These are phyloP conservation scores for Antennarius striatus DNA, from an alignment of 2,113 vertebrate genomes.

Conservation along the genomic window DNA sequence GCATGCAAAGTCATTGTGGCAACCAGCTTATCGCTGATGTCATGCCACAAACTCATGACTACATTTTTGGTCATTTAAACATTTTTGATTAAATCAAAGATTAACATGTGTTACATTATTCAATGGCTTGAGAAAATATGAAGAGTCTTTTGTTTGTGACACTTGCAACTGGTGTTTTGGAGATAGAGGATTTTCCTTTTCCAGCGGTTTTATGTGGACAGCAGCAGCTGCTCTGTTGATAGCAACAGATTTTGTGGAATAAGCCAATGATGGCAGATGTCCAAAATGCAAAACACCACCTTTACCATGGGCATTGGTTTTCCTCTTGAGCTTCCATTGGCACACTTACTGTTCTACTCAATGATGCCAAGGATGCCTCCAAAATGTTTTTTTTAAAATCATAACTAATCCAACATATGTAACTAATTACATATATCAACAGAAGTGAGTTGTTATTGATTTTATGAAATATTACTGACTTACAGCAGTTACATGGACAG, in stretches of 20 bases:
- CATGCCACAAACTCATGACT: constrained; percentile 33
- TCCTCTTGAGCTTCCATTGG: constrained; percentile 53
- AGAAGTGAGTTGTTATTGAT: too few relatives aligned
- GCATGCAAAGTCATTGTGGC: constrained; percentile 37
- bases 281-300: constrained; percentile 64
- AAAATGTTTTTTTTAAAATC: too few relatives aligned
- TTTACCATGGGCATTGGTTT: constrained; percentile 49
- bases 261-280: constrained; percentile 55
- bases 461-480: too few relatives aligned
- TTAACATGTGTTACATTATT: neutral
- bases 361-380: too few relatives aligned
- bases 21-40: constrained; percentile 37
- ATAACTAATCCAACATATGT: too few relatives aligned
- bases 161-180: neutral
- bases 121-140: neutral
- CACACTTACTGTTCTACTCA: constrained; percentile 43
- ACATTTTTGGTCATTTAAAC: constrained; percentile 13
- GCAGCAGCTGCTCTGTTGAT: constrained; percentile 40
- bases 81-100: constrained; percentile 1
- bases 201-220: constrained; percentile 13
- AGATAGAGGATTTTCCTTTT: neutral
- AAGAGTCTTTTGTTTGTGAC: neutral
- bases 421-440: too few relatives aligned
- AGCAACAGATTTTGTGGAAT: constrained; percentile 55
- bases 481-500: too few relatives aligned